phyloP scores from a whole-genome alignment of 2,888 invertebrate genomes.

The Eucriotettix oculatus region DNA sequence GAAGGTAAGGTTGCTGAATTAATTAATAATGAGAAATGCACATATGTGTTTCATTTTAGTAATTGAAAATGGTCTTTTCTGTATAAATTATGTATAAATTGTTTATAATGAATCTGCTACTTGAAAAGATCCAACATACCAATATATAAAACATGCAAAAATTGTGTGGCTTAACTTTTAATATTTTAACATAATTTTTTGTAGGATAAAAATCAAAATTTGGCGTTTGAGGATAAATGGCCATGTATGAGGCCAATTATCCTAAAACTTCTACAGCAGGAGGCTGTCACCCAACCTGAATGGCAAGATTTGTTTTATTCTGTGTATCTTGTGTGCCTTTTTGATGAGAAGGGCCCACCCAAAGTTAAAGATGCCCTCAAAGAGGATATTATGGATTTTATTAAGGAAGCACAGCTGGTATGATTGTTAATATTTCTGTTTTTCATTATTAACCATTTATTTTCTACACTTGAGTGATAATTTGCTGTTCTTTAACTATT shows the following conservation, averaged over 20 bases:
- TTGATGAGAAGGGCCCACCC: conserved; percentile 89
- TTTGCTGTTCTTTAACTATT: not conserved
- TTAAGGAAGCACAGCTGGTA: conserved; percentile 75
- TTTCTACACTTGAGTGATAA: no score
- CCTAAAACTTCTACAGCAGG: conserved; percentile 81
- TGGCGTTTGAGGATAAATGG: conserved; percentile 93
- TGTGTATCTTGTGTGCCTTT: conserved; percentile 88
- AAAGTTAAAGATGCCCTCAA: conserved; percentile 80
- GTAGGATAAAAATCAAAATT: conserved; percentile 56
- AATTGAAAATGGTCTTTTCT: no score
- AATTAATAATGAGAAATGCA: no score
- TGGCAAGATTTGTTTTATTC: conserved; percentile 97
- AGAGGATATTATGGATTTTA: conserved; percentile 86
- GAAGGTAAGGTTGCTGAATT: no score
- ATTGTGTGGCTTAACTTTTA: no score
- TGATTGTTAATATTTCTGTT: conserved; percentile 8
- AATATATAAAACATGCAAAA: no score
- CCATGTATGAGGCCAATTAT: conserved; percentile 87
- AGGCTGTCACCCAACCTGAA: conserved; percentile 81
- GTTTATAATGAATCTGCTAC: no score
- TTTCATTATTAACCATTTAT: no score
- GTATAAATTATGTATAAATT: no score
- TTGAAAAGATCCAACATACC: no score
- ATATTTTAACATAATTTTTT: conserved; percentile 13
- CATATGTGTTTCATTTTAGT: no score